These are phyloP conservation scores for Morone chrysops DNA, from an alignment of 2,113 vertebrate species.

Conservation along the genomic window DNA sequence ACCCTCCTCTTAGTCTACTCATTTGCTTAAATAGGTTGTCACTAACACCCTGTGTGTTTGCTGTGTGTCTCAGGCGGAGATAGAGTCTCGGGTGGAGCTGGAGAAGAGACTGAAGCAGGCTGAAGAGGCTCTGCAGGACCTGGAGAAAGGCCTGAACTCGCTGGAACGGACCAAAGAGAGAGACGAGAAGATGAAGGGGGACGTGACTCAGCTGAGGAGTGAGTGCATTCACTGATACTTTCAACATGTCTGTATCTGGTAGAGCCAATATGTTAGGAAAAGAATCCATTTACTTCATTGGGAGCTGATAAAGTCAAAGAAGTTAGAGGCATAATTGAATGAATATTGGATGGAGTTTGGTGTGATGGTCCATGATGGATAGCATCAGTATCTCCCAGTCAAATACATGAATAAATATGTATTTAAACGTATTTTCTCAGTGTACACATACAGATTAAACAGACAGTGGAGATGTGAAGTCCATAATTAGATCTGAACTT, in stretches of 20 bases:
- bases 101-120: conserved; percentile 91
- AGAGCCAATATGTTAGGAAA: neutral
- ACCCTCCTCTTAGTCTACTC: neutral
- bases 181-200: conserved; percentile 94
- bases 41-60: neutral
- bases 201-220: conserved; percentile 94
- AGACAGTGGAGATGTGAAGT: neutral
- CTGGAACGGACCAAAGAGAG: conserved; percentile 89
- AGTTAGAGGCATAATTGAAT: neutral
- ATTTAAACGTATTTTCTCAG: neutral
- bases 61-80: conserved; percentile 86
- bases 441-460: neutral
- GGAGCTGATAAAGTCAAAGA: neutral
- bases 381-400: neutral
- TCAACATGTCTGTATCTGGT: no score
- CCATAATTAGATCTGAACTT: neutral
- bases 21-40: neutral
- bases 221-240: conserved; percentile 68
- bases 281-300: neutral
- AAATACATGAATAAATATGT: neutral
- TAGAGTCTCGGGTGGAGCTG: conserved; percentile 92
- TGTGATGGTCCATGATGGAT: neutral
- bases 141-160: conserved; percentile 92
- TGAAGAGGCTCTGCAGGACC: conserved; percentile 90
- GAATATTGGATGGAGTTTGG: neutral